These are phyloP conservation scores for Hiodon tergisus DNA, from an alignment of 2,113 vertebrate genomes.

Conservation along the genomic window DNA sequence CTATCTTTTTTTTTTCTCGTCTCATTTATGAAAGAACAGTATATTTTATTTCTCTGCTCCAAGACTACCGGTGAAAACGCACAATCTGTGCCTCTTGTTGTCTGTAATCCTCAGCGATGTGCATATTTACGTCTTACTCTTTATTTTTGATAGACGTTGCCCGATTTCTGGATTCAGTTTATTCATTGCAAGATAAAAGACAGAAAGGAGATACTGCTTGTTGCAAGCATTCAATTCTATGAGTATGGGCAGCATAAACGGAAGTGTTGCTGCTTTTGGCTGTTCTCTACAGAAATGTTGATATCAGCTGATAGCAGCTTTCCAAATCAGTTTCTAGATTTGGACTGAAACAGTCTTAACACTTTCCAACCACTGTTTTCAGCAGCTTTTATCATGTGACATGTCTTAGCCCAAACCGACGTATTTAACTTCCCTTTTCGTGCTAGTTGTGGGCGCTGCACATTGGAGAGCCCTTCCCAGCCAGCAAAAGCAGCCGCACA, in stretches of 20 bases:
- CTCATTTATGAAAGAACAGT: no score
- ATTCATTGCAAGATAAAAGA: background rate
- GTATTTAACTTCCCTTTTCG: no score
- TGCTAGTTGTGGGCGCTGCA: no score
- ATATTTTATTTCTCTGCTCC: no score
- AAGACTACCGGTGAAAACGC: no score
- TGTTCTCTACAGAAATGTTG: background rate
- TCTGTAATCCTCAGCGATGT: no score
- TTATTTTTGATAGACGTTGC: background rate
- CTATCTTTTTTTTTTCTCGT: no score
- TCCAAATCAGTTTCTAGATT: background rate
- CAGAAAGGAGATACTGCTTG: background rate
- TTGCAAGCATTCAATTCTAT: background rate
- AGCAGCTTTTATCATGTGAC: background rate
- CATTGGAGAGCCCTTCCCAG: no score
- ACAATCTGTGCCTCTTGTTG: no score
- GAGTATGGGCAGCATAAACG: background rate
- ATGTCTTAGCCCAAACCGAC: no score
- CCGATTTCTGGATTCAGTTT: background rate
- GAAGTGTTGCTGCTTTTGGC: conserved; percentile 4
- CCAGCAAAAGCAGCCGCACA: no score
- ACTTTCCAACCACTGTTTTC: conserved; percentile 5
- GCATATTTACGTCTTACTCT: background rate
- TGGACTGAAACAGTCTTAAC: no score
- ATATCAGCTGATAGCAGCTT: conserved; percentile 11